Percentiles rank a stretch among this genome's conserved stretches.
Conservation (phyloP, 2,113 vertebrate genomes). For the Carassius carassius region DNA sequence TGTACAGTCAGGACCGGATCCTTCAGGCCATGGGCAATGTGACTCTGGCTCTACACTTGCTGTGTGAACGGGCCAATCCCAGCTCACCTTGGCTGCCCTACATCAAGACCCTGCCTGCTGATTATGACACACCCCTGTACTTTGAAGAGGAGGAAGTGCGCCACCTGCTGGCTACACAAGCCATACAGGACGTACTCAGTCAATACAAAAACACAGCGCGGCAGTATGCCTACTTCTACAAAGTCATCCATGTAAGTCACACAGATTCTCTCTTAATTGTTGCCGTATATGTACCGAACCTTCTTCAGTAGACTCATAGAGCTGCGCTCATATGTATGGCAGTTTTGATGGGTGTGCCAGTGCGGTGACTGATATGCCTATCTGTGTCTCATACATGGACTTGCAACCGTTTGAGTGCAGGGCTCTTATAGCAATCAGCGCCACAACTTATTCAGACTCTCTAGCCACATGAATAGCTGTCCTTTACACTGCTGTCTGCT, state of each 20-base stretch:
- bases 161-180: conserved; percentile 90
- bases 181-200: conserved; percentile 91
- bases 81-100: conserved; percentile 92
- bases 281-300: background rate
- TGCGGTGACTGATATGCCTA: conserved; percentile 9
- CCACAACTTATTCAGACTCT: conserved; percentile 37
- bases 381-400: conserved; percentile 23
- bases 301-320: background rate
- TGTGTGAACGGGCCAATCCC: conserved; percentile 88
- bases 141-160: conserved; percentile 93
- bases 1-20: conserved; percentile 94
- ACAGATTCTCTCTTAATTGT: background rate
- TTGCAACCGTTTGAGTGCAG: background rate
- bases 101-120: conserved; percentile 89
- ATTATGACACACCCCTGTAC: conserved; percentile 93
- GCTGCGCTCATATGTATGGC: background rate
- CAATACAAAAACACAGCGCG: conserved; percentile 98
- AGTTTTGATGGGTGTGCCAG: background rate
- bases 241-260: conserved; percentile 88
- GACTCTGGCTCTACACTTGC: conserved; percentile 91
- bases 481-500: conserved; percentile 45
- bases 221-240: conserved; percentile 99
- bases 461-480: conserved; percentile 43
- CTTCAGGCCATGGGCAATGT: conserved; percentile 98
- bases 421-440: conserved; percentile 16